Evolutionary conservation across 2,797 vertebrate genomes (phyloP), one percentile per base, ranked within the genome.

Genomic region (Lates japonicus): DNA sequence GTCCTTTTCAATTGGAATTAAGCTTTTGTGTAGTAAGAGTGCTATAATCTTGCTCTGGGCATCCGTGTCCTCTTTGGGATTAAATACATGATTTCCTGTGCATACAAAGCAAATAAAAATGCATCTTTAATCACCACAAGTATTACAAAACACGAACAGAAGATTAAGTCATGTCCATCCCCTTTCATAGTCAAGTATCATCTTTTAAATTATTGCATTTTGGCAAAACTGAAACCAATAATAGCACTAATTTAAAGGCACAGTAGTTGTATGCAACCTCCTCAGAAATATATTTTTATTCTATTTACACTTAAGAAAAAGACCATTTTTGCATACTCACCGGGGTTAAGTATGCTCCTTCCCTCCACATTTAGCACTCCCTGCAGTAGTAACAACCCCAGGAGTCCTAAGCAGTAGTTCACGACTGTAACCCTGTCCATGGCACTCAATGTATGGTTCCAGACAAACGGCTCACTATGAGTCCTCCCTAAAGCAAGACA

Each of bases 11-110:
- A 86, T 67, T 31, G 93, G 88, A 72, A 70, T 61, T 76, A 93
- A 82, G 72, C 90, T 92, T 87, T 94, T 95, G 39, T 88, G 91
- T 35, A 96, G 84, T 81, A 96, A 72, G 52, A 95, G 83, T 7
- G 92, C 86, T 14, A 96, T 61, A 48, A 96, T 93, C 85, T 94
- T 94, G 85, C 84, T 93, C 61, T 95, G 93, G 35, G 86, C n/a
- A 51, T 94, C 89, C 81, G 81, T 78, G 61, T 90, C 89, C 6
- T 92, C 93, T 82, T 86, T 94, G 54, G 78, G 76, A 67, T 81
- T 90, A 65, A 93, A 91, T 82, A 90, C 72, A 54, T 80, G 87
- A 64, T 91, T 94, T 77, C 87, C 95, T 96, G 86, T 4, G 63
- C 17, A 76, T 14, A 35, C 16, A 85, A 51, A 75, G 19, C n/a